Evolutionary conservation across 2,113 vertebrate genomes (phyloP).

Genomic region (Meleagris gallopavo): DNA sequence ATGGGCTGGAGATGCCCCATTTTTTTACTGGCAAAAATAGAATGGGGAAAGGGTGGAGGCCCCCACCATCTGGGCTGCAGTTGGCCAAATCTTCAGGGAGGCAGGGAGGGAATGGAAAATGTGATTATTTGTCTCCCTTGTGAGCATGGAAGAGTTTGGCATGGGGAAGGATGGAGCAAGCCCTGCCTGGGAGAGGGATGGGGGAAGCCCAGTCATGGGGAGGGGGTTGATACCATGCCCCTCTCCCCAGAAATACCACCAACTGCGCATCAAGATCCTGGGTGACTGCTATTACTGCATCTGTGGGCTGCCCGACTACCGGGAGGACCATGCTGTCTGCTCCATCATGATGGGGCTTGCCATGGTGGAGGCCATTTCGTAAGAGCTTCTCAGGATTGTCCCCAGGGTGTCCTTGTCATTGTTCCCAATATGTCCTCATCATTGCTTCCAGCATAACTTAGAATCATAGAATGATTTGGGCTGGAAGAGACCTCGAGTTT

Average conservation of each 20-base stretch:
- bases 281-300: constrained; percentile 98
- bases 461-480: background rate
- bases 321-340: constrained; percentile 92
- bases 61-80: background rate
- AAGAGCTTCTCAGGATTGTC: constrained; percentile 43
- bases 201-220: background rate
- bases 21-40: background rate
- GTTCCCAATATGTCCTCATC: background rate
- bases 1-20: background rate
- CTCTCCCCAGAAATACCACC: constrained; percentile 86
- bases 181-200: background rate
- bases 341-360: constrained; percentile 95
- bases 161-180: background rate
- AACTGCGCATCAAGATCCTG: constrained; percentile 94
- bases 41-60: background rate
- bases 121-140: background rate
- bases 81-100: background rate
- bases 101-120: constrained; percentile 21
- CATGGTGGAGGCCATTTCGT: constrained; percentile 97
- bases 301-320: constrained; percentile 92
- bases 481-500: background rate
- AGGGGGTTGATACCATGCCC: background rate
- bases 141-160: accelerated
- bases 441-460: background rate
- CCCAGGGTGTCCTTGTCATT: background rate